Conservation (phyloP, 2,888 invertebrate species). For the Phania funesta region DNA sequence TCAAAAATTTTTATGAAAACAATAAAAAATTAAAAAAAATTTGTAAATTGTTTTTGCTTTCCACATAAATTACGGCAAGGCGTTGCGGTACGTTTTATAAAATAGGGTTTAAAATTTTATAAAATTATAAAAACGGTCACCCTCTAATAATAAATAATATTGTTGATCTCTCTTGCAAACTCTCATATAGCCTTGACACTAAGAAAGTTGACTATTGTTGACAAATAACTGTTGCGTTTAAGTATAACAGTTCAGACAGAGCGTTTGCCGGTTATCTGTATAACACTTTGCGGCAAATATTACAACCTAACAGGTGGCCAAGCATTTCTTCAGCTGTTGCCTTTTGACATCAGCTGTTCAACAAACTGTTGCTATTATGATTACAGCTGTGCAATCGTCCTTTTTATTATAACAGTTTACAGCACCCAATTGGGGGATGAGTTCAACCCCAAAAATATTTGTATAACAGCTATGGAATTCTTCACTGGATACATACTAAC, state of each 20-base stretch:
- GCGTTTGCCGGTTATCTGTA: constrained; percentile 2
- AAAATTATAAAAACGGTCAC: too few species aligned
- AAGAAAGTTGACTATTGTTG: neutral
- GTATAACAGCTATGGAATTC: constrained; percentile 48
- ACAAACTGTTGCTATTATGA: constrained; percentile 25
- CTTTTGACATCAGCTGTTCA: constrained; percentile 21
- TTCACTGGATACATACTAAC: constrained; percentile 55
- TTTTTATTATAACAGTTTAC: constrained; percentile 41
- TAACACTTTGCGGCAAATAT: constrained; percentile 26
- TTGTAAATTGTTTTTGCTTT: too few species aligned
- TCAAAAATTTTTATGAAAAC: too few species aligned
- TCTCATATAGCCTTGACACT: too few species aligned
- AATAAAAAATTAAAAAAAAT: too few species aligned
- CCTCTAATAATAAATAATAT: too few species aligned
- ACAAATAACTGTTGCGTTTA: neutral
- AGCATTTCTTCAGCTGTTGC: constrained; percentile 35
- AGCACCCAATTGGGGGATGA: neutral
- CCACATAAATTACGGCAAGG: too few species aligned
- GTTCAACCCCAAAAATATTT: neutral
- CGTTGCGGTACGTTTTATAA: too few species aligned
- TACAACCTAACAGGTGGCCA: neutral
- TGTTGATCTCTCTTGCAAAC: too few species aligned
- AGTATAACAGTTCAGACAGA: constrained; percentile 34
- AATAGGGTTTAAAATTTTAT: too few species aligned
- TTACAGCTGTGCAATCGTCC: constrained; percentile 12